Evolutionary conservation across 2,113 vertebrate genomes (phyloP).

Genomic region (Psittacus erithacus): DNA sequence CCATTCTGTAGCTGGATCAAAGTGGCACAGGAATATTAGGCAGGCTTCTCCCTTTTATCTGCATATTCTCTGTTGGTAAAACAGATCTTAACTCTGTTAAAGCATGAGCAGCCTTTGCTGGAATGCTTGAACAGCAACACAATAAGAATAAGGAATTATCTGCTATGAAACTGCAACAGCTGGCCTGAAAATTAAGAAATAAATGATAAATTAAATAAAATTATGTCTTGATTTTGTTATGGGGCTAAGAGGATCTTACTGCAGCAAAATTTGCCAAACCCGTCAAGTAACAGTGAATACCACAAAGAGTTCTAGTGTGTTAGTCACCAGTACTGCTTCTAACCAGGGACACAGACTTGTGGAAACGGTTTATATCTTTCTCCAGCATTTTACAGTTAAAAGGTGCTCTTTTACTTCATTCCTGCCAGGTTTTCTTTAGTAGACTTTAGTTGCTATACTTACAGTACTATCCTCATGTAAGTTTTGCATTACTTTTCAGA

Average conservation of each 20-base stretch:
- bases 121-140: background rate
- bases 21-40: background rate
- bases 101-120: background rate
- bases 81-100: background rate
- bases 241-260: background rate
- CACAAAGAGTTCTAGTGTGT: background rate
- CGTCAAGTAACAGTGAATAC: background rate
- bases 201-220: conserved; percentile 3
- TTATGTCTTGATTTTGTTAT: background rate
- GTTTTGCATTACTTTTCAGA: background rate
- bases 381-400: background rate
- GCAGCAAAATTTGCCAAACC: background rate
- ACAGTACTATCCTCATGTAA: background rate
- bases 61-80: background rate
- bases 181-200: background rate
- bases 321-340: background rate
- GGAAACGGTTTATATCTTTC: background rate
- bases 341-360: background rate
- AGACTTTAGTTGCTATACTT: background rate
- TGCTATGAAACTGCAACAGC: background rate
- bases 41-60: background rate
- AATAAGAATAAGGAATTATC: background rate
- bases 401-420: background rate
- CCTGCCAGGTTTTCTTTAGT: background rate
- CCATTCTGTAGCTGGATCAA: background rate